Evolutionary conservation across 2,888 invertebrate species (phyloP).

Genomic region (Noctuana brunneofusca): DNA sequence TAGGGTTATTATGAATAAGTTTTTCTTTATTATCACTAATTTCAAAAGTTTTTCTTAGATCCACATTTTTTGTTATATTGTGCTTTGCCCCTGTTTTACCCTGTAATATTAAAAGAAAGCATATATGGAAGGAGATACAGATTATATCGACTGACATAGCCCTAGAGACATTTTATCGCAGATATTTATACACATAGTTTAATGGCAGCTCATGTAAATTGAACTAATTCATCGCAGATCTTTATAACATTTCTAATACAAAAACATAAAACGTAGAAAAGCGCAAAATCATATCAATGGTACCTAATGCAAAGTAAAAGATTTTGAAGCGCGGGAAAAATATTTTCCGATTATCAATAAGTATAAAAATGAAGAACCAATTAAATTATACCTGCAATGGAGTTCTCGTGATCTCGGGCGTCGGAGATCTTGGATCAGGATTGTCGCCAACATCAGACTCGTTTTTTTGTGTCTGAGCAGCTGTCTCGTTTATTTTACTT

Average conservation of each 20-base stretch:
- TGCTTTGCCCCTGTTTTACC: conserved; percentile 66
- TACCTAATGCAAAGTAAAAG: too few relatives aligned
- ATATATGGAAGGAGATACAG: too few relatives aligned
- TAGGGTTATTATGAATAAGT: conserved; percentile 72
- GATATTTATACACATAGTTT: too few relatives aligned
- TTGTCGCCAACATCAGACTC: conserved; percentile 55
- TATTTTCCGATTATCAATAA: background rate
- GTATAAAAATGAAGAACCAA: background rate
- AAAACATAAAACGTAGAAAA: too few relatives aligned
- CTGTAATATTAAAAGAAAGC: conserved; percentile 50
- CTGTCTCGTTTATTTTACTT: conserved; percentile 63
- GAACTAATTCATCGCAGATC: too few relatives aligned
- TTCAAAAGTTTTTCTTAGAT: conserved; percentile 76
- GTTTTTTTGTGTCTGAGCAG: conserved; percentile 53
- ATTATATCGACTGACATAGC: too few relatives aligned
- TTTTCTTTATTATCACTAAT: conserved; percentile 64
- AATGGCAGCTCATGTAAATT: too few relatives aligned
- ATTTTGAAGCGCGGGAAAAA: background rate
- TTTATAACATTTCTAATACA: too few relatives aligned
- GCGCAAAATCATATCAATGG: too few relatives aligned
- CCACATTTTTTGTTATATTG: conserved; percentile 77
- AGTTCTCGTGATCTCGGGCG: conserved; percentile 81
- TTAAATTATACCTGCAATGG: conserved; percentile 80
- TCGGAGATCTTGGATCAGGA: conserved; percentile 84
- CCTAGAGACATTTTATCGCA: too few relatives aligned